Conservation (phyloP, 2,888 invertebrate genomes). For the Drosophila leonis region DNA sequence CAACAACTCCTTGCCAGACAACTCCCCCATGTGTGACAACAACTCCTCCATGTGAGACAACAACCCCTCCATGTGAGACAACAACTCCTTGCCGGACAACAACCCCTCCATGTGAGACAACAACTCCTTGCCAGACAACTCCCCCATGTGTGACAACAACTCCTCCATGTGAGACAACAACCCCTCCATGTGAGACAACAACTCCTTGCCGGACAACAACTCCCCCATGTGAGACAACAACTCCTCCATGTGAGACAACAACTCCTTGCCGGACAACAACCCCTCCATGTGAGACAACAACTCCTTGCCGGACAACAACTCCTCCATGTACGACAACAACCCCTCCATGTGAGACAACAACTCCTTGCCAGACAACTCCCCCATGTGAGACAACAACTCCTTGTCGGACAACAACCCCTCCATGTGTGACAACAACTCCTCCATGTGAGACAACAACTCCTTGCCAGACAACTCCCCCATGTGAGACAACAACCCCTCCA, state of each 20-base stretch:
- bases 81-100: constrained; percentile 5
- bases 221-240: not conserved
- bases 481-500: not conserved
- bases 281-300: not conserved
- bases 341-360: not conserved
- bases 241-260: not conserved
- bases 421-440: not conserved
- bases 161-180: not conserved
- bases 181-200: not conserved
- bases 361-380: not conserved
- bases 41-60: not conserved
- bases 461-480: not conserved
- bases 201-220: not conserved
- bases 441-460: not conserved
- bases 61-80: not conserved
- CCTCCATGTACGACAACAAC: not conserved
- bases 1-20: not conserved
- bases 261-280: not conserved
- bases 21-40: constrained; percentile 6
- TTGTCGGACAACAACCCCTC: not conserved
- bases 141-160: constrained; percentile 26
- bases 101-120: not conserved
- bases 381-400: not conserved
- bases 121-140: constrained; percentile 13
- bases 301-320: not conserved